These are phyloP conservation scores for Darevskia mixta DNA, from an alignment of 2,797 vertebrate species.

Conservation along the genomic window DNA sequence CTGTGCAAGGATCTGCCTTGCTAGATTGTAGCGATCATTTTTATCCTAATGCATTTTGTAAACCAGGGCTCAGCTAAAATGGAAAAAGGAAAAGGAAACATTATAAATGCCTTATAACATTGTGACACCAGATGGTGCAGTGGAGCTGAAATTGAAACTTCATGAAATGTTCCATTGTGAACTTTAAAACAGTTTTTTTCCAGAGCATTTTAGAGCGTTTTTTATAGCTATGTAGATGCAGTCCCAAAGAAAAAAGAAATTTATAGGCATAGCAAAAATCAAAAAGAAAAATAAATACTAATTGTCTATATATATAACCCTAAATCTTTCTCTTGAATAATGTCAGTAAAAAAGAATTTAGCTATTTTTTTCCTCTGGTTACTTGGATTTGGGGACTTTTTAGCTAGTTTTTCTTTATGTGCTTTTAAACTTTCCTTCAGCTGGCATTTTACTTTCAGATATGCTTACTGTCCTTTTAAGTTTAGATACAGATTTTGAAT, in stretches of 20 bases:
- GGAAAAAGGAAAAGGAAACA: no score
- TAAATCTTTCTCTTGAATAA: neutral
- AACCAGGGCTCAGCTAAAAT: neutral
- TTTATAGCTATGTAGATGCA: neutral
- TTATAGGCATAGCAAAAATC: no score
- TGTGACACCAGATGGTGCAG: no score
- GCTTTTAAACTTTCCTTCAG: neutral
- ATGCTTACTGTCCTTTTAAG: conserved; percentile 25
- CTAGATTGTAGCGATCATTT: neutral
- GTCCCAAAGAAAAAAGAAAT: neutral
- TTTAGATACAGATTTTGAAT: conserved; percentile 51
- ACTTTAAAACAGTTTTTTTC: no score
- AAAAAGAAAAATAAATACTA: neutral
- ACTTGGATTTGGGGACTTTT: neutral
- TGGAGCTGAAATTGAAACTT: no score
- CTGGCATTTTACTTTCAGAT: neutral
- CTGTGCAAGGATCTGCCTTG: neutral
- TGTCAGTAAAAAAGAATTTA: neutral
- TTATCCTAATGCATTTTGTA: neutral
- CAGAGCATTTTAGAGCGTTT: neutral
- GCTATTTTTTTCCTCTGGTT: no score
- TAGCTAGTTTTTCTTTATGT: neutral
- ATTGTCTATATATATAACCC: neutral
- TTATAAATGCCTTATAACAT: no score
- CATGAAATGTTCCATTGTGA: no score